Evolutionary conservation across 2,888 invertebrate genomes (phyloP), one percentile per base, ranked within the genome.

Genomic region (Sussaba pulchella): DNA sequence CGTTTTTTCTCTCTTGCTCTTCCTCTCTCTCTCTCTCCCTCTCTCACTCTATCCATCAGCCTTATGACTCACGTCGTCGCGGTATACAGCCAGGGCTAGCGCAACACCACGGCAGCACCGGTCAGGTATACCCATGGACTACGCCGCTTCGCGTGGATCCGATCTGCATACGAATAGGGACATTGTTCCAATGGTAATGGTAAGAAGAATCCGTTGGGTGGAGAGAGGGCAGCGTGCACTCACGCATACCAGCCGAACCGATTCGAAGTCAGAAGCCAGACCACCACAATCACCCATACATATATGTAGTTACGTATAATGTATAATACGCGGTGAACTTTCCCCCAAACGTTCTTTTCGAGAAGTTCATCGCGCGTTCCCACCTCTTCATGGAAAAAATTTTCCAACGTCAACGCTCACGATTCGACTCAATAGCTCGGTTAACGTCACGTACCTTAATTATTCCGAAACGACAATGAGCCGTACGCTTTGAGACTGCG

Each of bases 161-260:
- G 81, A 81, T 81, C 81, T 81, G 81, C 81, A 81, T 81, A 81
- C 81, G 81, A 81, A 81, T 81, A 81, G 81, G 81, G 70, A 78
- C 81, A 81, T 81, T 81, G 81, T 81, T 81, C 81, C 81, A 81
- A 81, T 78, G 81, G 78, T 78, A 81, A 81, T 81, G 81, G 57
- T 81, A 78, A 81, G 81, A 81, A 81, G 78, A 81, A 81, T 81
- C 70, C 81, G 66, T 66, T 70, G 66, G 77, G 64, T 70, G 43
- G 41, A 61, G 52, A 75, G 50, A 41, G 67, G 39, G 24, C 36
- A 63, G 41, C 59, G 52, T 45, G 67, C 47, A 73, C 69, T 74
- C 41, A 71, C 73, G 78, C 78, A 78, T 71, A 74, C 74, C 59
- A 63, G 26, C 21, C 41, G 39, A 54, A 24, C 66, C 76, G 63